Base-by-base conservation (phyloP, 2,888 invertebrate genomes). In the Cosmia trapezina region DNA sequence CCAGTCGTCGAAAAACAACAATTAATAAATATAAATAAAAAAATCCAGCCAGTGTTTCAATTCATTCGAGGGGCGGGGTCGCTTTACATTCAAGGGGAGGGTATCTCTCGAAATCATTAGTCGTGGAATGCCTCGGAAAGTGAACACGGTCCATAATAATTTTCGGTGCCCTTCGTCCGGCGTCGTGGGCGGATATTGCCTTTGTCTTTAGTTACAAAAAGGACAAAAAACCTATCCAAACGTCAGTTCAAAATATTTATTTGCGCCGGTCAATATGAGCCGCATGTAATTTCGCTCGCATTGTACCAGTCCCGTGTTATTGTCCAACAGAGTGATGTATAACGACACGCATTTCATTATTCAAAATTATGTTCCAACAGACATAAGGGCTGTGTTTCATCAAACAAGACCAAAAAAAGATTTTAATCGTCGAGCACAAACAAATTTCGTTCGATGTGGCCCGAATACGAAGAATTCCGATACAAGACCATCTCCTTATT, bases 31-130 rank as follows among this genome's bases (percentile, higher is more conserved):
- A 93, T 85, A 92, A 92, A 91, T 89, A 91, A 94, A 94, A 92
- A 89, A 87, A 79, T 83, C 89, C 86, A 84, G 91, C 88, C 94
- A 92, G 94, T 95, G 95, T 96, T 96, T 96, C 96, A 96, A 95
- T 95, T 95, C 95, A 95, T 95, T 95, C 91, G 86, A 82, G 90
- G 93, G 96, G 96, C 96, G 96, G 95, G 85, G 94, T 92, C 94
- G 92, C 89, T 95, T 95, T 95, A 96, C 95, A 96, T 96, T 96
- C 95, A 96, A 93, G 95, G 96, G 96, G 96, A 95, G 96, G 96
- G 84, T 95, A 94, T 94, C 89, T 93, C 88, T 95, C 94, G 88
- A 94, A 96, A 96, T 96, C 96, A 96, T 96, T 96, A 96, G 95
- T 91, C 91, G 89, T 88, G 94, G 95, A 96, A 96, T 96, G 95